Base-by-base conservation (phyloP, 2,797 vertebrate species). In the Chanos chanos region DNA sequence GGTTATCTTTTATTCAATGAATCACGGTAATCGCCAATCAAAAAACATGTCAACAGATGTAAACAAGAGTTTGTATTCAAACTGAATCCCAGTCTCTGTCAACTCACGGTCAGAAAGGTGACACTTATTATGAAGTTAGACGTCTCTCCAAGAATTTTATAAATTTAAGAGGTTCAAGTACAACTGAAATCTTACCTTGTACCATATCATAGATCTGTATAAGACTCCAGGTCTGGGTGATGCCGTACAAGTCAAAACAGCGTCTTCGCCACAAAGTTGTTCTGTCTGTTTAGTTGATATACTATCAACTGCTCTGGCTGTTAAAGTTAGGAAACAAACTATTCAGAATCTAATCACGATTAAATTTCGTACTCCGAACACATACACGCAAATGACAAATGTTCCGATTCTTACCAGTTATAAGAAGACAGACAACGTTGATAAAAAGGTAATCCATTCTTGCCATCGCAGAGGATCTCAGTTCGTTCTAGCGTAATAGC, bases 121-220 rank as follows among this genome's bases (percentile, higher is more conserved):
- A 3, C 19, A 3, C 19, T 12, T 15, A 39, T 27, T 31, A 16
- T 8, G 7, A 10, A 21, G 7, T 25, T 36, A 15, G 2, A 16
- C 15, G 7, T 37, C 21, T 28, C 5, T 13, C 3, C 7, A n/a
- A 37, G 2, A 6, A 5, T 2, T 22, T 10, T 9, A 19, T 18
- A 8, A 10, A 21, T 5, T 22, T n/a, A n/a, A n/a, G 22, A 25
- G 1, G 21, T 9, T 9, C 2, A 41, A 28, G 4, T 33, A 4
- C 3, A 13, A 21, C 21, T 5, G n/a, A n/a, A n/a, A n/a, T n/a
- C 57, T 57, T 66, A 89, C 87, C 80, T 83, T 84, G 57, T 86
- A 87, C 87, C 87, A 89, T 9, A 34, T 77, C 9, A 86, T 58
- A 0, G 61, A 33, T 0, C 33, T 16, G 63, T 87, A 87, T 33